phyloP scores from a whole-genome alignment of 2,888 invertebrate genomes.

The Xanthia togata region DNA sequence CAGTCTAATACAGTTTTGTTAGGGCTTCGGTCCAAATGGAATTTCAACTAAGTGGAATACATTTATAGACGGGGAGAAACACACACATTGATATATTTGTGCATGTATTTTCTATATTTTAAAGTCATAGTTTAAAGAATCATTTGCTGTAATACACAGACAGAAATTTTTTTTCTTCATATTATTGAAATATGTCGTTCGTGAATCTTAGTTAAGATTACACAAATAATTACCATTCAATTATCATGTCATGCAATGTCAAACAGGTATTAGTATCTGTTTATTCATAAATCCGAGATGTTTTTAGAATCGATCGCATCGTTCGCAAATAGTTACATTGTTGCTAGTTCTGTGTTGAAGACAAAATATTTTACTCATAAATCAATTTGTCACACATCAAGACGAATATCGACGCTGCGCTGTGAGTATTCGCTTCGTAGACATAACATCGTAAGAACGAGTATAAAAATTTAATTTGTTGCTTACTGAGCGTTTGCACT shows the following conservation, averaged over 20 bases:
- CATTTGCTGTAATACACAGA: constrained; percentile 11
- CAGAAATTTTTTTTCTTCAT: too few relatives aligned
- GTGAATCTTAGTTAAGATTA: constrained; percentile 10
- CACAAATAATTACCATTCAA: not conserved
- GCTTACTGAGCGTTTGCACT: not conserved
- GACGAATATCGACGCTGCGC: not conserved
- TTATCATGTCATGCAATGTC: not conserved
- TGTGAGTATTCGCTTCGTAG: not conserved
- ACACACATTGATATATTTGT: constrained; percentile 40
- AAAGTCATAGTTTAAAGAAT: not conserved
- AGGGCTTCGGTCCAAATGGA: constrained; percentile 40
- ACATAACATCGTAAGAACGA: not conserved
- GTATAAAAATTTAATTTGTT: not conserved
- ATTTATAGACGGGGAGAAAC: not conserved
- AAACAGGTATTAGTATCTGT: not conserved
- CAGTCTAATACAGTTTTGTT: constrained; percentile 57
- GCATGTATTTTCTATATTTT: constrained; percentile 18
- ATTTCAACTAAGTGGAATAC: constrained; percentile 32
- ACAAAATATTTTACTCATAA: not conserved
- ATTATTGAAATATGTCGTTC: constrained; percentile 8
- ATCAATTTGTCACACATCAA: not conserved
- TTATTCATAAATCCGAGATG: not conserved
- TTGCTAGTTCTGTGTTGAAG: not conserved
- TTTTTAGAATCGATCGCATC: not conserved
- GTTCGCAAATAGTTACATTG: not conserved